Base-by-base conservation (phyloP, 2,113 vertebrate species). In the Aix galericulata region DNA sequence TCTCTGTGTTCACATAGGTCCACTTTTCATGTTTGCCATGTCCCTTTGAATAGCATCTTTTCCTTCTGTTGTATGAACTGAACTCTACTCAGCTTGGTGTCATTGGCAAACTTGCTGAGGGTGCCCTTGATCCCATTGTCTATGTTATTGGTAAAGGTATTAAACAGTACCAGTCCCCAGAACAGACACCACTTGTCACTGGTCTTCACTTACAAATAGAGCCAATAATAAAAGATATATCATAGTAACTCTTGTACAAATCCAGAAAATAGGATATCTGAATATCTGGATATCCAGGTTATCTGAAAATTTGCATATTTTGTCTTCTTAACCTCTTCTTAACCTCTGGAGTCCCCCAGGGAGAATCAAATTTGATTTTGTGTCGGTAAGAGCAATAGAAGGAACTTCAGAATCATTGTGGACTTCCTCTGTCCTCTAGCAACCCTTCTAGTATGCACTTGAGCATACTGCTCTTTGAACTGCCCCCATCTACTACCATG, bases 401-500 rank as follows among this genome's bases (percentile, higher is more conserved):
- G 25, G 13, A 81, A 46, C 5, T 77, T 83, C 53, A 91, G 63
- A 88, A 66, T 53, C 32, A 69, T 76, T 16, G 44, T 3, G 14
- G 36, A 29, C 48, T 46, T 89, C 58, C n/a, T 77, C 53, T 29
- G 48, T 23, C 18, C 18, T 67, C 31, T 62, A 77, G 31, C 25
- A 86, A 46, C 7, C 9, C 38, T 72, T 29, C 63, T 36, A 5
- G 46, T 29, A 55, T 59, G 18, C 40, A 29, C 18, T 44, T 53
- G 62, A 87, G 29, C 42, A 64, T 52, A 20, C 18, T 73, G 32
- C 17, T 64, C 25, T 69, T 82, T 55, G 27, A 88, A 34, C 23
- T 64, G 29, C 25, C 2, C 2, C 69, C 3, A 1, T 53, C 64
- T 44, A 27, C 46, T 1, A 1, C 26, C 48, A 4, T 3, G 23